A percentile compares a stretch with the other conserved stretches of the same genome.
phyloP scores from a whole-genome alignment of 2,113 vertebrate genomes.

The Todiramphus saurophagus region DNA sequence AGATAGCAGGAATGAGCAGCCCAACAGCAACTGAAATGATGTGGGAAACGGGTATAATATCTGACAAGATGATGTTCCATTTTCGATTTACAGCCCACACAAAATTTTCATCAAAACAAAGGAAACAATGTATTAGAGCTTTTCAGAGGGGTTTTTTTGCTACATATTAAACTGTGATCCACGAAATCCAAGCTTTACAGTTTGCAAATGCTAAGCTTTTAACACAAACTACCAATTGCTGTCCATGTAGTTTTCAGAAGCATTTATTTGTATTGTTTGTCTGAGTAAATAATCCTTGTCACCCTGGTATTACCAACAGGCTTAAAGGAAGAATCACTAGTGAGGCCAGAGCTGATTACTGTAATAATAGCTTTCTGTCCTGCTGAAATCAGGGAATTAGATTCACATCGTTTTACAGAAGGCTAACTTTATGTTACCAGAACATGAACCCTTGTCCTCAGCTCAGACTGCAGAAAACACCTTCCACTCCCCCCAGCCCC shows the following conservation, averaged over 20 bases:
- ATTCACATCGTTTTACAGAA: background rate
- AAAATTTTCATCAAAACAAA: background rate
- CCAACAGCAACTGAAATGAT: background rate
- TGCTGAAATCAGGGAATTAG: background rate
- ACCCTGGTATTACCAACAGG: background rate
- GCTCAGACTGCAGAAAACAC: background rate
- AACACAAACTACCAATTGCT: background rate
- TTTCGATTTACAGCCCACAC: background rate
- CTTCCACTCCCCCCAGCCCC: too few relatives aligned
- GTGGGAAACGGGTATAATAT: background rate
- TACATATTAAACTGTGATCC: background rate
- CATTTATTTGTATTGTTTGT: slow-evolving; percentile 18
- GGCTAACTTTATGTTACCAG: background rate
- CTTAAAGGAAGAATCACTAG: slow-evolving; percentile 11
- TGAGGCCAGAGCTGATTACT: background rate
- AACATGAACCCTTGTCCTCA: background rate
- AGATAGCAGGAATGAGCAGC: background rate
- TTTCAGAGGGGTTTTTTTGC: background rate
- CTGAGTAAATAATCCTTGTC: background rate
- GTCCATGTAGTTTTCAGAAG: background rate
- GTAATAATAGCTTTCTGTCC: background rate
- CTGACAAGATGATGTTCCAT: background rate
- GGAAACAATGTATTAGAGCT: background rate
- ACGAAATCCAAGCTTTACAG: background rate
- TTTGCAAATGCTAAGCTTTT: background rate